Base-by-base conservation (phyloP, 1,140 invertebrate genomes). In the Drepana arcuata region DNA sequence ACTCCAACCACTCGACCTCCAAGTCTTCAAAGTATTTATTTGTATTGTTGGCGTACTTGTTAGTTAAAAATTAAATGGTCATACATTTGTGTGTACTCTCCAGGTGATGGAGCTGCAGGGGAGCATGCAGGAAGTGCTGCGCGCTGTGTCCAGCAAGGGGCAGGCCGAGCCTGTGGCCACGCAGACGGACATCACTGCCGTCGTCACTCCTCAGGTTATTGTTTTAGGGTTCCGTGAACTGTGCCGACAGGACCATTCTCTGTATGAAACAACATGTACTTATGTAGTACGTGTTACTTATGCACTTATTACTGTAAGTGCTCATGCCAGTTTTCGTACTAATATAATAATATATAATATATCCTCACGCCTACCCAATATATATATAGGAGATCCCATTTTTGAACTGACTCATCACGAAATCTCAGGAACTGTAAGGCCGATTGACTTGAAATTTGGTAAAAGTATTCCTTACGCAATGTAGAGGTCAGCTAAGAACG, bases 141-240 rank as follows among this genome's bases (percentile, higher is more conserved):
- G 88, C 33, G 90, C 89, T 16, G 88, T 92, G 64, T 85, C 87
- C 7, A 78, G 47, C 77, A 84, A 44, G 70, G 71, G 54, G 61
- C 43, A 34, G 7, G 62, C 85, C 18, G 86, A 86, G 29, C 88
- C 85, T 6, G 87, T 87, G 51, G 88, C 85, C 38, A 93, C 92
- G 2, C 92, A 93, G 79, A 93, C 92, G 0, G 92, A 93, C 79
- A 89, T 93, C 40, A 84, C 88, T 9, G 91, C 91, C 1, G 90
- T 93, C 3, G 86, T 89, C 53, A 92, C 91, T 1, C 91, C 91
- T 2, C 88, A 89, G 63, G 84, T 88, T 32, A 34, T 26, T 7
- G 24, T 1, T 14, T 0, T 29, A 34, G 14, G 16, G 14, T 1
- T 12, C 16, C 10, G 21, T 7, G 18, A 21, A 9, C 18, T 9